Evolutionary conservation across 2,797 vertebrate species (phyloP).

Genomic region (Alca torda): DNA sequence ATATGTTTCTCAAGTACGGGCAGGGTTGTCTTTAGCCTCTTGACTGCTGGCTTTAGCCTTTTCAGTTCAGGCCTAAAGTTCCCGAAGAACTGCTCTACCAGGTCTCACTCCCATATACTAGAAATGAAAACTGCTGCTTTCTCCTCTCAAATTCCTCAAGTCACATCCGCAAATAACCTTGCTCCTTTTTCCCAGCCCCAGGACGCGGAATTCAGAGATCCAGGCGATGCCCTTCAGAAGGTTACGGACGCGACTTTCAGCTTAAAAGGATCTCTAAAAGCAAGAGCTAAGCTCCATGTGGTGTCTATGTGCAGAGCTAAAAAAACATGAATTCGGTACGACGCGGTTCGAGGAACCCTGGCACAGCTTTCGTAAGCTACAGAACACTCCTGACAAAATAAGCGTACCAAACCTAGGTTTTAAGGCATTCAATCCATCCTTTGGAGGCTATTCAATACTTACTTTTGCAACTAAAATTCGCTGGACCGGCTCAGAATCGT

Average conservation of each 20-base stretch:
- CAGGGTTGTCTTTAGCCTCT: background rate
- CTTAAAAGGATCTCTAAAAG: background rate
- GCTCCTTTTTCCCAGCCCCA: background rate
- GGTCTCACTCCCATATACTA: fast-evolving
- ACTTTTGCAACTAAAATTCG: slow-evolving; percentile 97
- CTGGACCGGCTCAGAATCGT: slow-evolving; percentile 94
- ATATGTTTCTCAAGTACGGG: background rate
- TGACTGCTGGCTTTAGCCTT: background rate
- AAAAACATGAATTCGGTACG: fast-evolving
- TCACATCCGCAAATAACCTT: background rate
- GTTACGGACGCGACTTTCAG: background rate
- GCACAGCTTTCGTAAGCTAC: background rate
- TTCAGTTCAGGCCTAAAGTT: background rate
- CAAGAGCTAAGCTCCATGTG: background rate
- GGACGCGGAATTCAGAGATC: background rate
- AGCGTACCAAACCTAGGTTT: background rate
- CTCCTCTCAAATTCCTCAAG: background rate
- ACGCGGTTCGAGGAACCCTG: fast-evolving
- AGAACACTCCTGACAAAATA: fast-evolving
- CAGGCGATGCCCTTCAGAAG: fast-evolving
- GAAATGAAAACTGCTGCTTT: background rate
- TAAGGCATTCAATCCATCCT: background rate
- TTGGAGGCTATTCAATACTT: slow-evolving; percentile 58
- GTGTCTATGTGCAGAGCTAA: background rate
- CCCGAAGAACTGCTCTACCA: background rate